phyloP scores from a whole-genome alignment of 37 sponge, comb jelly and placozoan genomes.

The Chondrosia reniformis region DNA sequence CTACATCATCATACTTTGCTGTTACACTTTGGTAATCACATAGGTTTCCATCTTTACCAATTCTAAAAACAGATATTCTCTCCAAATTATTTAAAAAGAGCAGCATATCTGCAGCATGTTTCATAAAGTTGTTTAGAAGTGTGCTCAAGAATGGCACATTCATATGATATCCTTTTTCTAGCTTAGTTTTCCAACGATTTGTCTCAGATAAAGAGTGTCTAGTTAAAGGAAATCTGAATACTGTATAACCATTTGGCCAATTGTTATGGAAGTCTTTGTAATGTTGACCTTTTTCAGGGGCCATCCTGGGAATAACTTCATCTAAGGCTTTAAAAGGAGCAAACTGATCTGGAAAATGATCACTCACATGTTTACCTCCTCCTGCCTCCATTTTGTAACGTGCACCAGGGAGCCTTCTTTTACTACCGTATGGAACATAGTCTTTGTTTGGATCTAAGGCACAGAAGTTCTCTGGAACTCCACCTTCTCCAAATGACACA shows the following conservation, averaged over 20 bases:
- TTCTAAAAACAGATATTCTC: slow-evolving; percentile 57
- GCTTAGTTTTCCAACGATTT: background rate
- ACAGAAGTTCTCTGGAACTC: slow-evolving; percentile 54
- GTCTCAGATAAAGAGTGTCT: background rate
- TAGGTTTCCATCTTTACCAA: slow-evolving; percentile 29
- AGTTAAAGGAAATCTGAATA: slow-evolving; percentile 58
- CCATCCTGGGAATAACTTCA: slow-evolving; percentile 22
- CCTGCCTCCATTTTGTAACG: slow-evolving; percentile 11
- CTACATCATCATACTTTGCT: background rate
- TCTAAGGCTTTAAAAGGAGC: slow-evolving; percentile 22
- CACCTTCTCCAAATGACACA: slow-evolving; percentile 42
- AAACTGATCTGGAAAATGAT: slow-evolving; percentile 63
- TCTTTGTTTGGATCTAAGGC: slow-evolving; percentile 56
- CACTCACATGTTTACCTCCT: slow-evolving; percentile 10
- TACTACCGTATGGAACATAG: slow-evolving; percentile 10
- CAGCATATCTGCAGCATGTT: slow-evolving; percentile 29
- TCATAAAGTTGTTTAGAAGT: slow-evolving; percentile 14
- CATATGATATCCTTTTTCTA: background rate
- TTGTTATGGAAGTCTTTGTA: background rate
- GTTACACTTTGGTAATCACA: slow-evolving; percentile 23
- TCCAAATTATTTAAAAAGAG: slow-evolving; percentile 51
- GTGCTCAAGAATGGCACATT: background rate
- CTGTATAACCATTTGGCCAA: slow-evolving; percentile 36
- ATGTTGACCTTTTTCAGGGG: background rate
- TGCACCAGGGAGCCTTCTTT: slow-evolving; percentile 2